A percentile compares a stretch with the other conserved stretches of the same genome.
Evolutionary conservation across 2,888 invertebrate species (phyloP).

Genomic region (Mayetiola destructor): DNA sequence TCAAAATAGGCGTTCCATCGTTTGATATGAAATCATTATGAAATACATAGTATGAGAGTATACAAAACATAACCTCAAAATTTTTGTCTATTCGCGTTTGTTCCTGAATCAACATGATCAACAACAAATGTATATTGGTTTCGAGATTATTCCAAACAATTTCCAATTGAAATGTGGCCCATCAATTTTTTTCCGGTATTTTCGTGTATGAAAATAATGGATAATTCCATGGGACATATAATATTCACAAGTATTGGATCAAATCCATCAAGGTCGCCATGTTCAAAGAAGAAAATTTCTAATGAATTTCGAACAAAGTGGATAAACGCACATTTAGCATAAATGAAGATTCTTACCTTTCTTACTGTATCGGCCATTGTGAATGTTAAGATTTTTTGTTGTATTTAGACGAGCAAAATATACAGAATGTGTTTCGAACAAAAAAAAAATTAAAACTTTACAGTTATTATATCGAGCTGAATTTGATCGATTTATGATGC

Average conservation of each 20-base stretch:
- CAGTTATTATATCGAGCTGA: background rate
- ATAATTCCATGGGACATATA: background rate
- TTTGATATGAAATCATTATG: no score
- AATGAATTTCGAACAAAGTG: background rate
- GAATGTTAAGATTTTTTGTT: no score
- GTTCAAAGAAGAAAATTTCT: background rate
- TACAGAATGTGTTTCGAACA: background rate
- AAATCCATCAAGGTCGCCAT: background rate
- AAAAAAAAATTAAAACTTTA: background rate
- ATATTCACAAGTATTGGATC: background rate
- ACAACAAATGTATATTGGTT: background rate
- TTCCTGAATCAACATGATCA: background rate
- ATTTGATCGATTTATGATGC: background rate
- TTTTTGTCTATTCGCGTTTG: background rate
- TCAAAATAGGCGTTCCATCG: background rate
- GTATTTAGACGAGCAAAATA: background rate
- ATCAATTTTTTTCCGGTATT: background rate
- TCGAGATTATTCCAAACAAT: background rate
- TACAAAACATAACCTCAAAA: slow-evolving; percentile 5
- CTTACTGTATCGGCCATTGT: background rate
- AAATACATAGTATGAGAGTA: no score
- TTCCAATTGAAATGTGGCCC: background rate
- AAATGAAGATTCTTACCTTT: background rate
- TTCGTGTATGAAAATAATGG: background rate
- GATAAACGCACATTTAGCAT: no score